phyloP scores from a whole-genome alignment of 2,797 vertebrate species.

The Chaunax sp. region DNA sequence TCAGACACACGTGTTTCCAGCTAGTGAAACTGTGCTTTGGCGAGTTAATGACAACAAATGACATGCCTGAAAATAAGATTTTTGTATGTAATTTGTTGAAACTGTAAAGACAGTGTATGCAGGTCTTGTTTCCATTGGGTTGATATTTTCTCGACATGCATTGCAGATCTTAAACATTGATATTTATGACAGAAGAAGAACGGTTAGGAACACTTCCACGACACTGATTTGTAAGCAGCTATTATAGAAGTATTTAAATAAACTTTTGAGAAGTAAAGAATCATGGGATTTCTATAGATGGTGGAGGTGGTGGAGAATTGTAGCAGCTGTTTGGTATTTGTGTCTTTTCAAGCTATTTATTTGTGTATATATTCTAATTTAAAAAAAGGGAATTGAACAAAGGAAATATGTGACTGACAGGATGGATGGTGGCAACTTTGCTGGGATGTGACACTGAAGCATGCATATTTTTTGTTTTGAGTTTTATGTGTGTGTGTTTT shows the following conservation, averaged over 20 bases:
- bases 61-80: constrained; percentile 2
- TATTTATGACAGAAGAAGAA: constrained; percentile 35
- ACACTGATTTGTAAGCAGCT: constrained; percentile 36
- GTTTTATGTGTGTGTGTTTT: constrained; percentile 38
- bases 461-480: constrained; percentile 26
- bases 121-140: constrained; percentile 23
- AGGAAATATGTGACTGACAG: constrained; percentile 12
- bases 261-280: constrained; percentile 15
- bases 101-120: constrained; percentile 8
- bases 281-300: not conserved
- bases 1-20: constrained; percentile 25
- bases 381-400: constrained; percentile 1
- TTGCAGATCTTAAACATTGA: constrained; percentile 18
- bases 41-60: constrained; percentile 15
- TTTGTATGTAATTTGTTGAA: constrained; percentile 32
- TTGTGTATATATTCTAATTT: constrained; percentile 20
- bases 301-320: constrained; percentile 28
- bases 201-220: constrained; percentile 6
- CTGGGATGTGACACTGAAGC: constrained; percentile 37
- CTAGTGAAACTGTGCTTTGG: constrained; percentile 14
- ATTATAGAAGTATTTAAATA: constrained; percentile 28
- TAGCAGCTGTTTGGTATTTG: constrained; percentile 40
- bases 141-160: constrained; percentile 24
- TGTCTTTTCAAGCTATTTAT: constrained; percentile 37
- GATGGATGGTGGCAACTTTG: constrained; percentile 14